Percentiles rank a stretch among this genome's conserved stretches.
Conservation (phyloP, 2,888 invertebrate genomes). For the Torymus tubicola region DNA sequence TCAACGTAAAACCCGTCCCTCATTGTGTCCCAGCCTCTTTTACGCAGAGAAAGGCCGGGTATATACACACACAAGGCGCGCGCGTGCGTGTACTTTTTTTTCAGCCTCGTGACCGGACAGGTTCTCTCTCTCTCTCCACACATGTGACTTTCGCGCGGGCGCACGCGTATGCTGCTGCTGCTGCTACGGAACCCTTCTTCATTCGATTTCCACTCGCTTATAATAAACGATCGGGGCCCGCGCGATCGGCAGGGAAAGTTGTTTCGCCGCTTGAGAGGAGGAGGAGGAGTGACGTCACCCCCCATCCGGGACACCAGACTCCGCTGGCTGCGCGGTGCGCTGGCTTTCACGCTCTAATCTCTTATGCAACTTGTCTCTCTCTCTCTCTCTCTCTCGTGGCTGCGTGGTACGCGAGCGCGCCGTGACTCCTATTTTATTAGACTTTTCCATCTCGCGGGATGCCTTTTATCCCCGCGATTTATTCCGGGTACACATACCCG, state of each 20-base stretch:
- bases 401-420: constrained; percentile 16
- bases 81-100: too few species aligned
- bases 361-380: constrained; percentile 73
- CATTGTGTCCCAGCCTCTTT: too few species aligned
- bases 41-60: too few species aligned
- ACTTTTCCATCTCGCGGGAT: constrained; percentile 3
- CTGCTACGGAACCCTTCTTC: too few species aligned
- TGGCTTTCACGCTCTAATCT: constrained; percentile 76
- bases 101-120: too few species aligned
- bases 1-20: too few species aligned
- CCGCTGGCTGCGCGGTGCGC: constrained; percentile 55
- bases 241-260: constrained; percentile 6
- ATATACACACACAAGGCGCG: too few species aligned
- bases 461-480: neutral
- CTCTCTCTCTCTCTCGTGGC: constrained; percentile 40
- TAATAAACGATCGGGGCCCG: neutral
- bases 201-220: too few species aligned
- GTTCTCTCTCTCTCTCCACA: too few species aligned
- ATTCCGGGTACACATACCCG: too few species aligned
- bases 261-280: constrained; percentile 23
- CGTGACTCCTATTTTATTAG: constrained; percentile 27
- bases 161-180: too few species aligned
- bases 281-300: constrained; percentile 72
- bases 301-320: constrained; percentile 68
- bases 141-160: too few species aligned